Evolutionary conservation across 2,888 invertebrate species (phyloP).

Genomic region (Carcina quercana): DNA sequence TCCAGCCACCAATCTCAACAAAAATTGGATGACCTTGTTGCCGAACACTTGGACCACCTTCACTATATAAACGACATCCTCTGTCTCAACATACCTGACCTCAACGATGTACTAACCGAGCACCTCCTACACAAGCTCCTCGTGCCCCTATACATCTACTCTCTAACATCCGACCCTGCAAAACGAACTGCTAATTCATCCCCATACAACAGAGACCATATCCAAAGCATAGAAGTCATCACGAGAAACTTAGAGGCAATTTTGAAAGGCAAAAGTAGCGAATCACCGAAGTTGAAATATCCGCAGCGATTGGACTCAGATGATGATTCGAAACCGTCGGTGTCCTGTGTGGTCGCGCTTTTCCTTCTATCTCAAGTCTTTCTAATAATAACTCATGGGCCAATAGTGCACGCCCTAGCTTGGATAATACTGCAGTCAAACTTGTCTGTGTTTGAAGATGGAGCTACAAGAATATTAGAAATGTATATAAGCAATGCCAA

Average conservation of each 20-base stretch:
- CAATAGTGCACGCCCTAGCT: slow-evolving; percentile 91
- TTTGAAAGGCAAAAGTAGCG: slow-evolving; percentile 71
- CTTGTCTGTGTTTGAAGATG: slow-evolving; percentile 79
- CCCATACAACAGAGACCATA: slow-evolving; percentile 57
- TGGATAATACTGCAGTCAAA: slow-evolving; percentile 93
- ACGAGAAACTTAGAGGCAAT: slow-evolving; percentile 79
- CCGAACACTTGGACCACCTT: slow-evolving; percentile 97
- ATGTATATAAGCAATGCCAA: slow-evolving; percentile 76
- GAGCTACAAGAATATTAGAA: slow-evolving; percentile 79
- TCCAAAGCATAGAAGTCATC: slow-evolving; percentile 74
- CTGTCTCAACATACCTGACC: slow-evolving; percentile 90
- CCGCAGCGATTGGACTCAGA: slow-evolving; percentile 58
- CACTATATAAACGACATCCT: slow-evolving; percentile 98
- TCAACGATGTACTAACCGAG: slow-evolving; percentile 95
- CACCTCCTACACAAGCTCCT: slow-evolving; percentile 94
- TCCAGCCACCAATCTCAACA: slow-evolving; percentile 92
- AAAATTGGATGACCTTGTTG: slow-evolving; percentile 93
- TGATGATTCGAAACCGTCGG: slow-evolving; percentile 79
- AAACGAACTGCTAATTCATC: slow-evolving; percentile 40
- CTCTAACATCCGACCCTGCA: slow-evolving; percentile 75
- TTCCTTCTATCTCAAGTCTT: slow-evolving; percentile 96
- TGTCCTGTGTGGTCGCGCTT: slow-evolving; percentile 92
- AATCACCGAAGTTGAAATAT: slow-evolving; percentile 58
- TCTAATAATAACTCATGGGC: slow-evolving; percentile 92
- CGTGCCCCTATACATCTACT: slow-evolving; percentile 95